These are phyloP conservation scores for Drosophila monieri DNA, from an alignment of 2,888 invertebrate species.

Conservation along the genomic window DNA sequence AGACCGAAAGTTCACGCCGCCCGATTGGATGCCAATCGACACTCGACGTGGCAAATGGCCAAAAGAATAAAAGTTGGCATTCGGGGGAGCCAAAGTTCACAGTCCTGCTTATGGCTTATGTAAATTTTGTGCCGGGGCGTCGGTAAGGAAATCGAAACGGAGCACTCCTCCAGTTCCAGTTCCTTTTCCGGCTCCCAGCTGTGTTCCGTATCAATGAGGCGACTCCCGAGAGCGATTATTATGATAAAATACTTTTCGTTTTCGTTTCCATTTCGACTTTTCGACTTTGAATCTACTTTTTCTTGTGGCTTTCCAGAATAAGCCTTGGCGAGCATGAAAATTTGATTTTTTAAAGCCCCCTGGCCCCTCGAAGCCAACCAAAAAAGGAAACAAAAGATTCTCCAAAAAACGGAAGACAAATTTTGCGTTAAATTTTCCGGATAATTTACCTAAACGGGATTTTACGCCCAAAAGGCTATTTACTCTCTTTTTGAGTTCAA, in stretches of 20 bases:
- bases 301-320: conserved; percentile 46
- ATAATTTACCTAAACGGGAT: conserved; percentile 80
- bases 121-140: conserved; percentile 36
- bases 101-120: conserved; percentile 53
- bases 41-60: conserved; percentile 50
- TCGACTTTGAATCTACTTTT: conserved; percentile 12
- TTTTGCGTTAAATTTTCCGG: conserved; percentile 74
- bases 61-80: conserved; percentile 45
- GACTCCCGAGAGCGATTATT: conserved; percentile 78
- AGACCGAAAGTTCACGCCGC: conserved; percentile 53
- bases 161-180: conserved; percentile 11
- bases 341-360: conserved; percentile 29
- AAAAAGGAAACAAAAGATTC: conserved; percentile 18
- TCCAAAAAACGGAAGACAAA: conserved; percentile 57
- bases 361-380: background rate
- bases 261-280: conserved; percentile 34
- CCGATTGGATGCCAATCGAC: conserved; percentile 70
- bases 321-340: conserved; percentile 29
- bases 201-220: conserved; percentile 44
- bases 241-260: conserved; percentile 75
- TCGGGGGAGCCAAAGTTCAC: conserved; percentile 46
- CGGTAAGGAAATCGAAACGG: conserved; percentile 17
- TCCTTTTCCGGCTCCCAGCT: conserved; percentile 56
- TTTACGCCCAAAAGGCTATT: conserved; percentile 58
- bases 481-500: conserved; percentile 53